phyloP scores from a whole-genome alignment of 2,113 vertebrate species.

The Pogonocichla stellata region DNA sequence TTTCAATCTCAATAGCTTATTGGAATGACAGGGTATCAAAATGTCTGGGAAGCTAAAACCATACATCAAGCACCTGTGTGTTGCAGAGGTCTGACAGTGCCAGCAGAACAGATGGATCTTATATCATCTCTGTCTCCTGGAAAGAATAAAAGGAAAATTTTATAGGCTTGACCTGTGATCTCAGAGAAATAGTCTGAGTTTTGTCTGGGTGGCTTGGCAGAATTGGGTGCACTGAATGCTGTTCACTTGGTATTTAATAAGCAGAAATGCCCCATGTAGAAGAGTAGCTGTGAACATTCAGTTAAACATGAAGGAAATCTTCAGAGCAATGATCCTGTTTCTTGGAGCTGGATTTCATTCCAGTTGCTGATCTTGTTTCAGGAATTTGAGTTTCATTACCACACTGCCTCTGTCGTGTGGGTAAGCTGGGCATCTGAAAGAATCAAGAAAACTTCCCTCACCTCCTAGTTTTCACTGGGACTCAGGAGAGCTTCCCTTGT shows the following conservation, averaged over 20 bases:
- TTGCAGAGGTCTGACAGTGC: conserved; percentile 20
- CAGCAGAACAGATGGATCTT: conserved; percentile 36
- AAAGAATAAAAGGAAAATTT: conserved; percentile 53
- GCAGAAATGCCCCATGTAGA: neutral
- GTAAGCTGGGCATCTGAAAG: neutral
- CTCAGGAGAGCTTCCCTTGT: neutral
- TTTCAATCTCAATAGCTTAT: conserved; percentile 53
- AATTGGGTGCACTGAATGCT: neutral
- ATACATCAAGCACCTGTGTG: conserved; percentile 27
- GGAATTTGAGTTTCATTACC: neutral
- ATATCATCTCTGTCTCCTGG: conserved; percentile 45
- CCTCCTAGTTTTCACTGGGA: neutral
- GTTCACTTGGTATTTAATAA: neutral
- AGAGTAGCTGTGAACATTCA: neutral
- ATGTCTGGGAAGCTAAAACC: neutral
- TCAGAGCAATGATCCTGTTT: neutral
- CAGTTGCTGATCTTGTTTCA: neutral
- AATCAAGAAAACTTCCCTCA: neutral
- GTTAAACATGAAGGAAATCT: neutral
- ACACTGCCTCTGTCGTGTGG: neutral
- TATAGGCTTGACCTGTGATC: conserved; percentile 42
- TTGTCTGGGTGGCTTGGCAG: neutral
- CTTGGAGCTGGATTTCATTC: neutral
- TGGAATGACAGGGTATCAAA: conserved; percentile 53
- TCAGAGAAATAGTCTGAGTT: conserved; percentile 14